Conservation (phyloP, 2,797 vertebrate species). For the Danio jaintianensis region DNA sequence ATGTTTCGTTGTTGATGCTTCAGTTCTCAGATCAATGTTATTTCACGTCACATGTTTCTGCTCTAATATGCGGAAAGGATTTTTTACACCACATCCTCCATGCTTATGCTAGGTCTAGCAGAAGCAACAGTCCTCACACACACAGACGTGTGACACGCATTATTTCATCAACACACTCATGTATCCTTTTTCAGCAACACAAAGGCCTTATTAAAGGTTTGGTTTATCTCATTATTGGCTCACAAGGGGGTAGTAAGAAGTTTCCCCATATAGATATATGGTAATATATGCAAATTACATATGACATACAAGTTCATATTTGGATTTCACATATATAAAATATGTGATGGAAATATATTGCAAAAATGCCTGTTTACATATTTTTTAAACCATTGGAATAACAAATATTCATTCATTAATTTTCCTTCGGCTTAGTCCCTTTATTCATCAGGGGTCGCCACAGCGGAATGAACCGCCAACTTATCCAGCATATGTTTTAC, state of each 20-base stretch:
- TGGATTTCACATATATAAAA: too few relatives aligned
- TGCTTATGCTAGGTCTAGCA: slow-evolving; percentile 4
- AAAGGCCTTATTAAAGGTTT: not conserved
- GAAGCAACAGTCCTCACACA: not conserved
- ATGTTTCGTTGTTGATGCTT: not conserved
- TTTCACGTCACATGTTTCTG: not conserved
- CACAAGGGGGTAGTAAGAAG: not conserved
- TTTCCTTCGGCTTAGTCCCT: too few relatives aligned
- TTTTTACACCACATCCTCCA: not conserved
- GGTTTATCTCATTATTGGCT: not conserved
- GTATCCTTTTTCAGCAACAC: not conserved
- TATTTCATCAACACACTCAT: not conserved
- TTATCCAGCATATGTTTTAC: too few relatives aligned
- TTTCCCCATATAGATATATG: too few relatives aligned
- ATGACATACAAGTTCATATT: too few relatives aligned
- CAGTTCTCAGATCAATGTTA: not conserved
- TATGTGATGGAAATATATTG: too few relatives aligned
- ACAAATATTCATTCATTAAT: too few relatives aligned
- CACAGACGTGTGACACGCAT: not conserved
- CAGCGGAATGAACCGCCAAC: too few relatives aligned
- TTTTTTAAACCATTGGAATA: too few relatives aligned
- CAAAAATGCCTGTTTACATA: too few relatives aligned
- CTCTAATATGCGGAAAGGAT: not conserved
- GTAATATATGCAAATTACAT: too few relatives aligned
- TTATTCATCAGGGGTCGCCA: too few relatives aligned